phyloP scores from a whole-genome alignment of 92 coral and sea anemone genomes.

The Phenganax stokvisi region DNA sequence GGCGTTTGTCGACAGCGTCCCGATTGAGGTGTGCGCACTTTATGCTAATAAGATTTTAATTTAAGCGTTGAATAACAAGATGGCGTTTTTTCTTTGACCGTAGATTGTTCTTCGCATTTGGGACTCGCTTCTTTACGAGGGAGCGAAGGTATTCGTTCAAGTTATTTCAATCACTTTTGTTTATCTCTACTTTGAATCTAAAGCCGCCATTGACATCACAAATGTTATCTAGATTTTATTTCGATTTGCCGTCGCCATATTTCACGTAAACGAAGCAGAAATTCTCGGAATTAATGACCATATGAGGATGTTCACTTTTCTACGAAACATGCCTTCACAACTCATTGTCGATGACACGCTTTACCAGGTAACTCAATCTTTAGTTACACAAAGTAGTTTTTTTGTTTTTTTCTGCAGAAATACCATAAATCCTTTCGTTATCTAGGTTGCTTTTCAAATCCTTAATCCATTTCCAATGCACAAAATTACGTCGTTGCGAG shows the following conservation, averaged over 20 bases:
- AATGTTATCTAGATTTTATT: constrained; percentile 58
- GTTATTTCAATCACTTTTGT: neutral
- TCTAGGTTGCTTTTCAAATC: constrained; percentile 71
- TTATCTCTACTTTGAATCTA: too few relatives aligned
- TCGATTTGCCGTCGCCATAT: constrained; percentile 87
- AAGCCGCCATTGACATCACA: too few relatives aligned
- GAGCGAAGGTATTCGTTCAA: constrained; percentile 62
- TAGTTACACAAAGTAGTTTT: too few relatives aligned
- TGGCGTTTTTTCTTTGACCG: neutral
- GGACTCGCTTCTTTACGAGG: constrained; percentile 86
- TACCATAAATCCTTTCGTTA: too few relatives aligned
- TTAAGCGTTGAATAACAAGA: neutral
- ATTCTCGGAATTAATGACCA: constrained; percentile 68
- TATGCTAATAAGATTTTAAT: neutral
- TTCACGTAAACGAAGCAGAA: constrained; percentile 69
- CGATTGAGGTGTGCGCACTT: constrained; percentile 65
- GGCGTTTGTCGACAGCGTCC: constrained; percentile 88
- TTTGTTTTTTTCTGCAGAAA: neutral
- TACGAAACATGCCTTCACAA: constrained; percentile 89
- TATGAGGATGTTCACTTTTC: constrained; percentile 73
- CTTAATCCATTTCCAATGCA: constrained; percentile 98
- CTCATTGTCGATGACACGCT: constrained; percentile 61
- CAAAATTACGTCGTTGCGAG: constrained; percentile 76
- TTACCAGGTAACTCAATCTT: constrained; percentile 47
- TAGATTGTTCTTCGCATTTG: constrained; percentile 85